Conservation (phyloP, 2,797 vertebrate genomes). For the Microctenopoma steveboyesi region DNA sequence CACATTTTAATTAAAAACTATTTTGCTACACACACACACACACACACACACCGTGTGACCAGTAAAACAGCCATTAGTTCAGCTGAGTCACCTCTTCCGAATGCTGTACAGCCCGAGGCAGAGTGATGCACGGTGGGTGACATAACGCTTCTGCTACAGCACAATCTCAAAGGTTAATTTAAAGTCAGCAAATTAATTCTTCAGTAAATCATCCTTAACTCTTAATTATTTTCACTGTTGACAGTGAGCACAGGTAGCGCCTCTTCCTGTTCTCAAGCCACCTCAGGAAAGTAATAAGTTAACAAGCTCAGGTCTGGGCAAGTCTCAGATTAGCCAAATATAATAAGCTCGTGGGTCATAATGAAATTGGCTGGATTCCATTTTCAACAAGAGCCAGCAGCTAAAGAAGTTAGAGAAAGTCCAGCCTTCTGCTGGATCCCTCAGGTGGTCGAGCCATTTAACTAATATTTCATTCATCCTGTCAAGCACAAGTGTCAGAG, state of each 20-base stretch:
- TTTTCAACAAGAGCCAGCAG: slow-evolving; percentile 32
- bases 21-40: slow-evolving; percentile 11
- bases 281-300: slow-evolving; percentile 36
- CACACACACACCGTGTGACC: slow-evolving; percentile 28
- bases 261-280: slow-evolving; percentile 36
- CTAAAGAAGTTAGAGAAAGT: slow-evolving; percentile 10
- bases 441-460: background rate
- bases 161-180: slow-evolving; percentile 58
- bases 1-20: slow-evolving; percentile 57
- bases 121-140: slow-evolving; percentile 38
- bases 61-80: slow-evolving; percentile 45
- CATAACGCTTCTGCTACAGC: slow-evolving; percentile 38
- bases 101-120: slow-evolving; percentile 34
- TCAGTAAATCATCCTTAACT: slow-evolving; percentile 54
- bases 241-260: slow-evolving; percentile 2
- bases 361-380: slow-evolving; percentile 38
- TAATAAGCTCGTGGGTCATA: slow-evolving; percentile 41
- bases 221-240: slow-evolving; percentile 42
- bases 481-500: slow-evolving; percentile 20
- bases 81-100: slow-evolving; percentile 60
- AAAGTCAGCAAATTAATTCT: slow-evolving; percentile 56
- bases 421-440: background rate
- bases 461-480: background rate
- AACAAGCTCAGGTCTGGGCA: slow-evolving; percentile 36
- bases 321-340: slow-evolving; percentile 41